These are phyloP conservation scores for Seira musarum DNA, from an alignment of 2,888 invertebrate genomes.

Conservation along the genomic window DNA sequence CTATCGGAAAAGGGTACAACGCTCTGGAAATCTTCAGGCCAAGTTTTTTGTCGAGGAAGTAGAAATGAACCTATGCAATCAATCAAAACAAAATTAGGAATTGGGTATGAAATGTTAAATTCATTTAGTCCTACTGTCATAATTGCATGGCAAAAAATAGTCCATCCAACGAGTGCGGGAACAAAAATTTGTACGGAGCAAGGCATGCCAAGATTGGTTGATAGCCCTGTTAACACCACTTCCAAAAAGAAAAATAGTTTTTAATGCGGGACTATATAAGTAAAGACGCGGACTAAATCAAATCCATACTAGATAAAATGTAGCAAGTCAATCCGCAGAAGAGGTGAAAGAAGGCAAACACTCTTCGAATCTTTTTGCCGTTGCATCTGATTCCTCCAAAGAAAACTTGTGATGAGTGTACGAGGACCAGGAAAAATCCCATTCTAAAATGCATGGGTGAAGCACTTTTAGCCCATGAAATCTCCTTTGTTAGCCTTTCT, in stretches of 20 bases:
- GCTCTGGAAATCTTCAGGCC: conserved; percentile 34
- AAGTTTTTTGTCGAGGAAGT: conserved; percentile 27
- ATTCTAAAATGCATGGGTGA: conserved; percentile 27
- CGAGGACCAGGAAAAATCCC: not conserved
- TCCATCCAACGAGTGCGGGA: not conserved
- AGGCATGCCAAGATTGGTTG: conserved; percentile 34
- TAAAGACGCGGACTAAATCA: not conserved
- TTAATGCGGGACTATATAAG: not conserved
- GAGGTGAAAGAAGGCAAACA: conserved; percentile 23
- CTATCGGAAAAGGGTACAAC: conserved; percentile 33
- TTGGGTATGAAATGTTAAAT: not conserved
- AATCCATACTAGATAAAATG: conserved; percentile 12
- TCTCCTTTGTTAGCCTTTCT: no score
- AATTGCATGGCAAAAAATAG: conserved; percentile 2
- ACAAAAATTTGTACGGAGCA: not conserved
- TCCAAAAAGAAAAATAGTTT: conserved; percentile 27
- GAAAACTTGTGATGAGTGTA: conserved; percentile 3
- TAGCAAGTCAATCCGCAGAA: conserved; percentile 24
- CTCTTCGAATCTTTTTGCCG: conserved; percentile 24
- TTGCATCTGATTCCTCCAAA: conserved; percentile 33
- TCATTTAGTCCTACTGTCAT: conserved; percentile 38
- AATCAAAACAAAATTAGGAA: not conserved
- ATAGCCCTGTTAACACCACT: no score
- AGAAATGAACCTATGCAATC: conserved; percentile 33
- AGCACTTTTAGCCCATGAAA: no score